phyloP scores from a whole-genome alignment of 1,140 invertebrate genomes.

The Ips typographus region DNA sequence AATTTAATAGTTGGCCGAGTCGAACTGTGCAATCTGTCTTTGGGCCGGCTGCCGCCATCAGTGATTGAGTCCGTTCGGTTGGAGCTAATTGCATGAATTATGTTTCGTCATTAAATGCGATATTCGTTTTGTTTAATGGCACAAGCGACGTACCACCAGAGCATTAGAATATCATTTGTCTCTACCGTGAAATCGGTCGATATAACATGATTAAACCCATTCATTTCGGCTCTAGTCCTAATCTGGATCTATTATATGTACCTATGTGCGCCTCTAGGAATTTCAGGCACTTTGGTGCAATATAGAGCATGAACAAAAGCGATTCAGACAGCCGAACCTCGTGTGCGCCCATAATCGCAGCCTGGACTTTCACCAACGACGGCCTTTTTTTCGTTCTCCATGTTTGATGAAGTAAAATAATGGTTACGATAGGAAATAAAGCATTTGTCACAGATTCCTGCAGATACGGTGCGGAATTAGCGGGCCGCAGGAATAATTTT shows the following conservation, averaged over 20 bases:
- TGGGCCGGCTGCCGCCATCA: slow-evolving; percentile 2
- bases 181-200: not conserved
- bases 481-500: slow-evolving; percentile 15
- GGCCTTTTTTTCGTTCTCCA: slow-evolving; percentile 11
- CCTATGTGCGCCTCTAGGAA: too few species aligned
- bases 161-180: slow-evolving; percentile 12
- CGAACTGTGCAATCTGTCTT: slow-evolving; percentile 21
- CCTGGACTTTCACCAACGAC: slow-evolving; percentile 4
- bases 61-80: slow-evolving; percentile 19
- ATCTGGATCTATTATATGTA: too few species aligned
- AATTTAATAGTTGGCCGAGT: slow-evolving; percentile 23
- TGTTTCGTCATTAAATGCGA: slow-evolving; percentile 25
- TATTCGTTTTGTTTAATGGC: slow-evolving; percentile 22
- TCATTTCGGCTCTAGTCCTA: too few species aligned
- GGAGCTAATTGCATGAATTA: slow-evolving; percentile 26
- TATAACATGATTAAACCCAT: not conserved
- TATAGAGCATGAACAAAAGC: too few species aligned
- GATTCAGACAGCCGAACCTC: not conserved
- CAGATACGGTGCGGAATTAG: slow-evolving; percentile 12
- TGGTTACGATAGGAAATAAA: slow-evolving; percentile 23
- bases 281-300: too few species aligned
- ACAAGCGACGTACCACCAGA: not conserved
- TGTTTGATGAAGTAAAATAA: slow-evolving; percentile 12
- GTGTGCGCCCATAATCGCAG: slow-evolving; percentile 1
- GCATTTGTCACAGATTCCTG: slow-evolving; percentile 20